A percentile compares a stretch with the other conserved stretches of the same genome.
Evolutionary conservation across 2,888 invertebrate genomes (phyloP).

Genomic region (Perizoma affinitatum): DNA sequence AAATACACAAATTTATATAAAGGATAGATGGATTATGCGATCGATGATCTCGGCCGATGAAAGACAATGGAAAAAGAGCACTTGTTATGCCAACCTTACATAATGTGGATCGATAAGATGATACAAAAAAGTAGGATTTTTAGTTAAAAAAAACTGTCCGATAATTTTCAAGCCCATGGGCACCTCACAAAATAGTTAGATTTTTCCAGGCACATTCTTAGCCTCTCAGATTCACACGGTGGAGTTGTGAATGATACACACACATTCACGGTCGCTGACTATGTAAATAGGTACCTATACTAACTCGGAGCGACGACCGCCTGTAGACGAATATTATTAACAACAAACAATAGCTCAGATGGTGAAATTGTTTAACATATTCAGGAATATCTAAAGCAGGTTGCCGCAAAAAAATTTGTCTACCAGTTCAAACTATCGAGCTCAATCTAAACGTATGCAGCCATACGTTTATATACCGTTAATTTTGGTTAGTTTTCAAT

Average conservation of each 20-base stretch:
- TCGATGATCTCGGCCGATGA: no score
- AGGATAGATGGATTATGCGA: no score
- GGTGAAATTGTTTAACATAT: constrained; percentile 38
- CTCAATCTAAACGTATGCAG: no score
- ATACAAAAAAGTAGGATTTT: no score
- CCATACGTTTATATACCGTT: no score
- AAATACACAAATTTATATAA: no score
- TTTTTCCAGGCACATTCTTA: constrained; percentile 73
- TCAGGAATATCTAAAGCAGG: constrained; percentile 2
- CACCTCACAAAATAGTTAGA: constrained; percentile 59
- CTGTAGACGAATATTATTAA: constrained; percentile 53
- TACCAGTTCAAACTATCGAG: background rate
- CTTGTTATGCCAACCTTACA: no score
- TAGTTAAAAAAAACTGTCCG: background rate
- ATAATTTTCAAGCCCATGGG: constrained; percentile 47
- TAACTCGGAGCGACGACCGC: constrained; percentile 52
- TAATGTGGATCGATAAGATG: no score
- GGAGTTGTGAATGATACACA: constrained; percentile 59
- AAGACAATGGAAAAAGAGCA: no score
- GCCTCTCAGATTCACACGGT: constrained; percentile 74
- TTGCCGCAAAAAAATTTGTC: background rate
- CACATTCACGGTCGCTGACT: constrained; percentile 78
- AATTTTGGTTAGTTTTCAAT: no score
- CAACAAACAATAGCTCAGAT: constrained; percentile 47
- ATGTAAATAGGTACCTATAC: constrained; percentile 75